Evolutionary conservation across 2,113 vertebrate genomes (phyloP).

Genomic region (Dolichallabes microphthalmus): DNA sequence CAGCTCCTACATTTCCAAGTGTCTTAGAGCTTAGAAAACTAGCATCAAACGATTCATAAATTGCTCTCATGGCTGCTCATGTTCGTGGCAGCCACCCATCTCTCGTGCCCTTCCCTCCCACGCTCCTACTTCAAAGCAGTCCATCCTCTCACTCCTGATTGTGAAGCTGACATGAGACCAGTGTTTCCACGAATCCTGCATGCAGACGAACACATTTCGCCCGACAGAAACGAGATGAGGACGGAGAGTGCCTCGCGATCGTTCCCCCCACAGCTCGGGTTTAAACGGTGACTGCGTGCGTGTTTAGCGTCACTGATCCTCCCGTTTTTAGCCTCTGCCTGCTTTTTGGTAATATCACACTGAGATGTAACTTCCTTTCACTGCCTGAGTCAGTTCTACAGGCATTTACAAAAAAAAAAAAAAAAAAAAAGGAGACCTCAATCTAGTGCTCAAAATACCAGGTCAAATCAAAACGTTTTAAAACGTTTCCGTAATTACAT

Average conservation of each 20-base stretch:
- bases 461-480: not conserved
- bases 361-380: slow-evolving; percentile 8
- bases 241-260: not conserved
- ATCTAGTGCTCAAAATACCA: not conserved
- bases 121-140: not conserved
- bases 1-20: not conserved
- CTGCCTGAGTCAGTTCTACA: slow-evolving; percentile 3
- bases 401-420: not conserved
- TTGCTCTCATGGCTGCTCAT: slow-evolving; percentile 21
- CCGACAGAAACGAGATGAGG: slow-evolving; percentile 35
- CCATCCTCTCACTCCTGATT: slow-evolving; percentile 7
- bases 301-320: slow-evolving; percentile 22
- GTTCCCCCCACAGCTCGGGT: not conserved
- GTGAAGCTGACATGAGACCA: slow-evolving; percentile 20
- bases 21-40: slow-evolving; percentile 10
- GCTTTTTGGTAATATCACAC: slow-evolving; percentile 17
- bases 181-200: slow-evolving; percentile 41
- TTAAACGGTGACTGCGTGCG: not conserved
- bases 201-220: slow-evolving; percentile 35
- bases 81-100: slow-evolving; percentile 28
- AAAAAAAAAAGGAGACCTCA: not conserved
- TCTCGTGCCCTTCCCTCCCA: slow-evolving; percentile 35
- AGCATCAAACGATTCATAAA: slow-evolving; percentile 42
- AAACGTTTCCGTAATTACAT: not conserved
- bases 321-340: slow-evolving; percentile 30